phyloP scores from a whole-genome alignment of 2,113 vertebrate species.

The Pangasianodon gigas region DNA sequence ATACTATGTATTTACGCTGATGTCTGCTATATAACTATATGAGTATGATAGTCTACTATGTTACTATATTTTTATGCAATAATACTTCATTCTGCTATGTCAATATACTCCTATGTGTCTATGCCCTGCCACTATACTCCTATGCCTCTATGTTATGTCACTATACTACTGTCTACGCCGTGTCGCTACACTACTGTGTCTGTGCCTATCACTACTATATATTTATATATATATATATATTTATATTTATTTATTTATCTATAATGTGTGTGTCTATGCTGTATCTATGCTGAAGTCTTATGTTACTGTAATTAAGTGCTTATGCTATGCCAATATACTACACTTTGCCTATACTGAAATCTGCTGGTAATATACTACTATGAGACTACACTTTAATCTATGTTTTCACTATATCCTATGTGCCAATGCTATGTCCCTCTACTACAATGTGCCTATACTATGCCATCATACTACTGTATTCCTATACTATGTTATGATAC shows the following conservation, averaged over 20 bases:
- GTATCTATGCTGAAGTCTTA: background rate
- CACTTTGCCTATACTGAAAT: background rate
- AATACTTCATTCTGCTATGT: background rate
- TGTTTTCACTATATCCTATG: background rate
- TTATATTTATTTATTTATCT: too few relatives aligned
- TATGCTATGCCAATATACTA: background rate
- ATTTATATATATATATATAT: too few relatives aligned
- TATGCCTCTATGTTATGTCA: background rate
- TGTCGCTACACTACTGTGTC: background rate
- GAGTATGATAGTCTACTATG: background rate
- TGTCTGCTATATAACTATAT: background rate
- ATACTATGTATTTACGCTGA: background rate
- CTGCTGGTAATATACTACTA: background rate
- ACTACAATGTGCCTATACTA: background rate
- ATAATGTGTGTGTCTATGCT: background rate
- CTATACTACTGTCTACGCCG: background rate
- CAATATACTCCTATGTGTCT: background rate
- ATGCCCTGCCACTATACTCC: background rate
- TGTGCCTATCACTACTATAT: background rate
- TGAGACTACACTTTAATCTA: background rate
- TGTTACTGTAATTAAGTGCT: background rate
- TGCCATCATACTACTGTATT: background rate
- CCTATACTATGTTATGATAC: background rate
- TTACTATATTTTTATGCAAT: background rate
- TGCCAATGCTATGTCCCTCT: background rate